These are phyloP conservation scores for Theocolax elegans DNA, from an alignment of 1,140 invertebrate species.

Conservation along the genomic window DNA sequence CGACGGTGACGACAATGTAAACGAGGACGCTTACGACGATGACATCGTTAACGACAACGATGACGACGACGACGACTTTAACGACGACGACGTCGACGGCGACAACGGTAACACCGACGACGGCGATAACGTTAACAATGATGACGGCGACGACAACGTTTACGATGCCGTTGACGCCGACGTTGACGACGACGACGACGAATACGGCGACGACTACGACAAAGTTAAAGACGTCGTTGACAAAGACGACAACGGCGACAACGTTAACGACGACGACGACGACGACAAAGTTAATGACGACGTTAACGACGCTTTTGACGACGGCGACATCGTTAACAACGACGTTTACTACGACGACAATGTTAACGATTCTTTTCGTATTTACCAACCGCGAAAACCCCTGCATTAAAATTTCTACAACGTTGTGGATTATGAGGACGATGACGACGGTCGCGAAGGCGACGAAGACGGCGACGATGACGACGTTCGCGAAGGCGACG, in stretches of 20 bases:
- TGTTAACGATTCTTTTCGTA: neutral
- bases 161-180: neutral
- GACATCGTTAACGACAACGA: conserved; percentile 14
- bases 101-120: conserved; percentile 7
- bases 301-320: conserved; percentile 7
- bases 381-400: neutral
- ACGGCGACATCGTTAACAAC: neutral
- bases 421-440: neutral
- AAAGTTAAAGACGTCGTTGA: conserved; percentile 12
- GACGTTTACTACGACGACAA: neutral
- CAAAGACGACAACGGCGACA: neutral
- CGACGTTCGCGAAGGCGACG: neutral
- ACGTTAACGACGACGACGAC: conserved; percentile 10
- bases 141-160: conserved; percentile 8
- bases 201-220: conserved; percentile 15
- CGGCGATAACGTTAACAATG: conserved; percentile 7
- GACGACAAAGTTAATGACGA: conserved; percentile 10
- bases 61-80: neutral
- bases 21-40: conserved; percentile 12
- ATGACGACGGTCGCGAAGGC: neutral
- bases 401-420: neutral
- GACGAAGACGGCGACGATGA: neutral
- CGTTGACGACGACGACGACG: conserved; percentile 20
- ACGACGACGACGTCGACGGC: conserved; percentile 20
- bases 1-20: neutral